phyloP scores from a whole-genome alignment of 2,797 vertebrate species.

The Coluber constrictor region DNA sequence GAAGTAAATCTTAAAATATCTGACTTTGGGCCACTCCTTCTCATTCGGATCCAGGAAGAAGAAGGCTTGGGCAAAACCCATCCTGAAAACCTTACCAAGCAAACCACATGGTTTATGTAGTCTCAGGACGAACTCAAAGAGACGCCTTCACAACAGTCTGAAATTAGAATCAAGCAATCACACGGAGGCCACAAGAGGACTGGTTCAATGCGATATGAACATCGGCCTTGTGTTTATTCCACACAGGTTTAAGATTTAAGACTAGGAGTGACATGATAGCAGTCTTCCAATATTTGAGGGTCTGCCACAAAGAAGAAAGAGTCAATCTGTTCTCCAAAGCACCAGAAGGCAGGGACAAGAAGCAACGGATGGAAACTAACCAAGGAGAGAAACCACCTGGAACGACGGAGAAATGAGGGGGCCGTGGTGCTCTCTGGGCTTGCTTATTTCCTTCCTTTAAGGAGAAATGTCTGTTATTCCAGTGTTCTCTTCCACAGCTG shows the following conservation, averaged over 20 bases:
- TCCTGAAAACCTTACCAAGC: background rate
- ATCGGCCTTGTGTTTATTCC: background rate
- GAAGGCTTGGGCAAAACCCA: background rate
- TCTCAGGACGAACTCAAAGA: background rate
- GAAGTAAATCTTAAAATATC: background rate
- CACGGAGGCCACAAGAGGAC: background rate
- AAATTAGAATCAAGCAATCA: background rate
- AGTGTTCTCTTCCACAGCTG: background rate
- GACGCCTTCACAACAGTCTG: background rate
- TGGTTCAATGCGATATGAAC: background rate
- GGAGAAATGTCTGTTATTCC: background rate
- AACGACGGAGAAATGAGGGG: too few relatives aligned
- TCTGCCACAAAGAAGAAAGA: background rate
- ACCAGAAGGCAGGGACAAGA: background rate
- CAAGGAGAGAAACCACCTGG: background rate
- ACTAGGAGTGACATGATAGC: background rate
- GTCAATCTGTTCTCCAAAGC: background rate
- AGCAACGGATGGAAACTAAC: background rate
- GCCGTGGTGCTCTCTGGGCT: too few relatives aligned
- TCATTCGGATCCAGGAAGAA: background rate
- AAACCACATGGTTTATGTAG: background rate
- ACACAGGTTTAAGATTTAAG: background rate
- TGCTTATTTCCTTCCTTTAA: too few relatives aligned
- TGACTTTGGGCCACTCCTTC: background rate
- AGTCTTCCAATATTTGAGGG: background rate